A percentile compares a stretch with the other conserved stretches of the same genome.
phyloP scores from a whole-genome alignment of 2,797 vertebrate genomes.

The Lindbergichthys nudifrons region DNA sequence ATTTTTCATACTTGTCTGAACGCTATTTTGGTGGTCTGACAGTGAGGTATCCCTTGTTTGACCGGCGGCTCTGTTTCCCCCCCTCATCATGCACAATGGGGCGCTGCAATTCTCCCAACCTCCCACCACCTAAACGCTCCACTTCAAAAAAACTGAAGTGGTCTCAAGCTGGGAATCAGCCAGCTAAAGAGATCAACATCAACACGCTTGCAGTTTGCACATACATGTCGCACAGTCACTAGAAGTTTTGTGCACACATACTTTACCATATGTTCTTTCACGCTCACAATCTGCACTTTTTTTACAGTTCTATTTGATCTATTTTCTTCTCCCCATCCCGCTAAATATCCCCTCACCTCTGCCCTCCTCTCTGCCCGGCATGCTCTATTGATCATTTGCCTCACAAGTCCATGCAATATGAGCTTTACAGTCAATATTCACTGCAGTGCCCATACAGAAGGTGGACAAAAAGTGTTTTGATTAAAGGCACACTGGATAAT shows the following conservation, averaged over 20 bases:
- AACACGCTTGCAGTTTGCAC: constrained; percentile 17
- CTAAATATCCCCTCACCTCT: constrained; percentile 28
- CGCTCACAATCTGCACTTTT: neutral
- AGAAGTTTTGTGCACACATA: neutral
- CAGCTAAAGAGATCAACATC: constrained; percentile 15
- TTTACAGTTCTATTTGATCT: constrained; percentile 2
- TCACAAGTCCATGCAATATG: constrained; percentile 34
- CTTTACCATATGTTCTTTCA: neutral
- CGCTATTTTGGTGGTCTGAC: constrained; percentile 57
- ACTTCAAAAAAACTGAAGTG: constrained; percentile 21
- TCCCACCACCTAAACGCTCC: constrained; percentile 35
- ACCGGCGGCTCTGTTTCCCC: constrained; percentile 55
- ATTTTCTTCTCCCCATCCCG: neutral
- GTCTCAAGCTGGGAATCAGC: constrained; percentile 31
- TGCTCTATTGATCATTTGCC: constrained; percentile 50
- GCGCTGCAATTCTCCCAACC: constrained; percentile 28
- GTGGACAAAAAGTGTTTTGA: constrained; percentile 38
- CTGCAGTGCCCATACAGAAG: constrained; percentile 21
- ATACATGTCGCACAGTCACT: neutral
- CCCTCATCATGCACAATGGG: constrained; percentile 35
- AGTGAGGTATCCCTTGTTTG: constrained; percentile 55
- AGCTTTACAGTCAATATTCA: constrained; percentile 54
- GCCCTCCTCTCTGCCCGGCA: constrained; percentile 4
- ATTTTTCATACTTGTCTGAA: constrained; percentile 66
- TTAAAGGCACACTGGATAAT: constrained; percentile 22